Base-by-base conservation (phyloP, 2,888 invertebrate species). In the Machimus rusticus region DNA sequence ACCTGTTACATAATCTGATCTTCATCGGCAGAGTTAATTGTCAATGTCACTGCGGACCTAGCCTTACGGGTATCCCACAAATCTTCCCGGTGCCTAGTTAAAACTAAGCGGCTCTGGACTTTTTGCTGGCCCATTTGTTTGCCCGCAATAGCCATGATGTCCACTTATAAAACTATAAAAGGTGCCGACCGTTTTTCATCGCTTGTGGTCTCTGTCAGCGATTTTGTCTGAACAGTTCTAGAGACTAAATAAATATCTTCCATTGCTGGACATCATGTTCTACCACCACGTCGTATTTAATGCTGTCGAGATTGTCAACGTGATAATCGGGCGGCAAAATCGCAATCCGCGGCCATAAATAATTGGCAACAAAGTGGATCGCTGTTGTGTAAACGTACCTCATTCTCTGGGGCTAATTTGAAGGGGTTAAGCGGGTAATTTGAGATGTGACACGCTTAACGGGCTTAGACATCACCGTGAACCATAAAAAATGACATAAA, bases 251-350 rank as follows among this genome's bases (percentile, higher is more conserved):
- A 79, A 86, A 86, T 86, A 79, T 87, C 81, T 74, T 81, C 43
- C 79, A 87, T 81, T 81, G 81, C 74, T 57, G 87, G 82, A 82
- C 87, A 87, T 84, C 77, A 84, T 87, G 87, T 87, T 87, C 84
- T 84, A 76, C 87, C 87, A 87, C 82, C 87, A 87, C 82, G 74
- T 87, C 76, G 87, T 87, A 87, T 87, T 87, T 82, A 82, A 87
- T 87, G 87, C 74, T 81, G 74, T 81, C 74, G 23, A 87, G 87
- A 87, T 87, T 87, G 87, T 87, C 82, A 87, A 81, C 79, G 74
- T 87, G 87, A 87, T 87, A 87, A 87, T 87, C 87, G 74, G 43
- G 46, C 87, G 86, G 78, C 76, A 86, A 78, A 78, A 86, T 86
- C 86, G 55, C 77, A 51, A 86, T 86, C 66, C 57, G 23, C 43